These are phyloP conservation scores for Knipowitschia caucasica DNA, from an alignment of 2,797 vertebrate species.

Conservation along the genomic window DNA sequence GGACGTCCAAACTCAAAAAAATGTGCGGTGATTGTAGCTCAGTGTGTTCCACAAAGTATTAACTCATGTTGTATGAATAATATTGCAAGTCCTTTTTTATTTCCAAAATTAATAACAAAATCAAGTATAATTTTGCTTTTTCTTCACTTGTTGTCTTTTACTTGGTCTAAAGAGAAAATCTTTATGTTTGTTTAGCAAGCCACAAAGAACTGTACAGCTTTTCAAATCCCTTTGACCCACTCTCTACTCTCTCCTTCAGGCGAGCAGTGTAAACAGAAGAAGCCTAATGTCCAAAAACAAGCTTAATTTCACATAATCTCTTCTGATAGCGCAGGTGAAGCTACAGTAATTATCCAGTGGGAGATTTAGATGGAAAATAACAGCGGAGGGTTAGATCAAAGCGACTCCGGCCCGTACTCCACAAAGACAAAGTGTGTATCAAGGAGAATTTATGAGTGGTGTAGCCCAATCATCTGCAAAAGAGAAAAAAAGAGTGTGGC, in stretches of 20 bases:
- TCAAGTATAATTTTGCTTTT: no score
- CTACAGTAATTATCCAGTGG: conserved; percentile 64
- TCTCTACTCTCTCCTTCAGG: conserved; percentile 23
- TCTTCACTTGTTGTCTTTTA: no score
- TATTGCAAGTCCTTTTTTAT: no score
- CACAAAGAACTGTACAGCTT: conserved; percentile 58
- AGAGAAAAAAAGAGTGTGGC: conserved; percentile 30
- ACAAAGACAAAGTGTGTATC: conserved; percentile 69
- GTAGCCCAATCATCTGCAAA: conserved; percentile 39
- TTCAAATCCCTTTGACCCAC: conserved; percentile 53
- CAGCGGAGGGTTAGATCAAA: conserved; percentile 67
- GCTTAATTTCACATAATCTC: conserved; percentile 74
- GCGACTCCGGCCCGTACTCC: conserved; percentile 46
- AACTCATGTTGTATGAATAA: no score
- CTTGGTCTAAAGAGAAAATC: no score
- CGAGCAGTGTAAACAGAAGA: conserved; percentile 18
- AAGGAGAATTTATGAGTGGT: conserved; percentile 66
- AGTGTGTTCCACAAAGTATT: no score
- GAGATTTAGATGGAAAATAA: conserved; percentile 70
- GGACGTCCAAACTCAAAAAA: no score
- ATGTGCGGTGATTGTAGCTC: no score
- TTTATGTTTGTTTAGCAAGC: no score
- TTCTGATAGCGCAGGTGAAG: conserved; percentile 70
- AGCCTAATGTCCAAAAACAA: conserved; percentile 60
- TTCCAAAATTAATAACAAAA: no score